phyloP scores from a whole-genome alignment of 2,797 vertebrate genomes.

The Heliangelus exortis region DNA sequence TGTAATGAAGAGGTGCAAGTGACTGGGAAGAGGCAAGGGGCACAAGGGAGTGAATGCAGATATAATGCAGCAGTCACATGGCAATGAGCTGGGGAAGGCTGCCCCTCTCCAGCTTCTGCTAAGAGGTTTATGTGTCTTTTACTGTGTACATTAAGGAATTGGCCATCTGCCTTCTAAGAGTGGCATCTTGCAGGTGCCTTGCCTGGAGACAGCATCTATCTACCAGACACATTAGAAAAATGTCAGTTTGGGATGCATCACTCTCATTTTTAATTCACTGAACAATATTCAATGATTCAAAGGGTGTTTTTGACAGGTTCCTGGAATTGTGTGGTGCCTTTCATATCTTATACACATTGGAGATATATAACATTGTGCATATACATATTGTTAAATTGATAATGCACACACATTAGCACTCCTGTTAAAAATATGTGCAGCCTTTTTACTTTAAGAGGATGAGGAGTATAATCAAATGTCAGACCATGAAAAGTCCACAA shows the following conservation, averaged over 20 bases:
- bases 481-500: background rate
- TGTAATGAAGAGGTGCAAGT: background rate
- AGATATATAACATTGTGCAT: background rate
- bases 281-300: background rate
- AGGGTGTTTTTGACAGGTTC: background rate
- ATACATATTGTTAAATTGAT: background rate
- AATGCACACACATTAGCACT: background rate
- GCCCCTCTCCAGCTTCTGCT: background rate
- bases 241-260: background rate
- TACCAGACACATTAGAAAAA: background rate
- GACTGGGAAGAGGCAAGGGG: background rate
- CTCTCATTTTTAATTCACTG: background rate
- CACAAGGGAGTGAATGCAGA: accelerated
- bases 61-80: accelerated
- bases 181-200: background rate
- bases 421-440: background rate
- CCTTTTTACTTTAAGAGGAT: background rate
- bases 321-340: background rate
- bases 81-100: background rate
- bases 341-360: background rate
- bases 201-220: background rate
- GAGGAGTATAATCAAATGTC: background rate
- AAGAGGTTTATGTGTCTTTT: background rate
- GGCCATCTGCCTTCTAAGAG: no score
- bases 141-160: background rate